These are phyloP conservation scores for Drosophila austrosaltans DNA, from an alignment of 2,888 invertebrate genomes.

Conservation along the genomic window DNA sequence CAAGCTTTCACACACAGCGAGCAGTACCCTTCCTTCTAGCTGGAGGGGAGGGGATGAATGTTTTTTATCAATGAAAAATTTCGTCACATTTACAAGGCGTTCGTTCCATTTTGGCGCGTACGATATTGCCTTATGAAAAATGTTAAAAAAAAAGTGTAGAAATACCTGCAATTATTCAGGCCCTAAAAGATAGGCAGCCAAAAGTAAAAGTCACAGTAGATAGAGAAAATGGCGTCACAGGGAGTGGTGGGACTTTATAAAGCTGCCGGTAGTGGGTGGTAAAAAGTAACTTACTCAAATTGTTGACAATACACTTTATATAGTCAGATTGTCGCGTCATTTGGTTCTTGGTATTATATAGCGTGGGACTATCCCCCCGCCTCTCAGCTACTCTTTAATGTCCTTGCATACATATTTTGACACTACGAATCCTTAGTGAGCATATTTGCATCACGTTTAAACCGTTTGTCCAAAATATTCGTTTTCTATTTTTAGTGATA, in stretches of 20 bases:
- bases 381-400: not conserved
- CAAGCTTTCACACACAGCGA: conserved; percentile 51
- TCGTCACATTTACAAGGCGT: conserved; percentile 58
- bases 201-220: conserved; percentile 43
- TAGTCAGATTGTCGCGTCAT: conserved; percentile 3
- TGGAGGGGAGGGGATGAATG: not conserved
- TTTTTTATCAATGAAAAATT: conserved; percentile 79
- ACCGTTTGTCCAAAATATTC: not conserved
- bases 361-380: conserved; percentile 6
- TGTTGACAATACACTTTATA: conserved; percentile 11
- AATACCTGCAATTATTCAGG: conserved; percentile 61
- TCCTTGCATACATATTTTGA: conserved; percentile 15
- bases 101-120: conserved; percentile 23
- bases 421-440: conserved; percentile 8
- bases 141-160: conserved; percentile 32
- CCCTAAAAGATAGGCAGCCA: conserved; percentile 20
- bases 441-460: not conserved
- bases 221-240: conserved; percentile 24
- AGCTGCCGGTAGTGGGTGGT: not conserved
- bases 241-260: not conserved
- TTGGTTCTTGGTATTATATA: conserved; percentile 7
- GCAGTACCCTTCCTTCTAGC: not conserved
- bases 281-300: conserved; percentile 5
- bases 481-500: conserved; percentile 2
- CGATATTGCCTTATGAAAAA: conserved; percentile 56